Base-by-base conservation (phyloP, 2,888 invertebrate genomes). In the Gandaritis pyraliata region DNA sequence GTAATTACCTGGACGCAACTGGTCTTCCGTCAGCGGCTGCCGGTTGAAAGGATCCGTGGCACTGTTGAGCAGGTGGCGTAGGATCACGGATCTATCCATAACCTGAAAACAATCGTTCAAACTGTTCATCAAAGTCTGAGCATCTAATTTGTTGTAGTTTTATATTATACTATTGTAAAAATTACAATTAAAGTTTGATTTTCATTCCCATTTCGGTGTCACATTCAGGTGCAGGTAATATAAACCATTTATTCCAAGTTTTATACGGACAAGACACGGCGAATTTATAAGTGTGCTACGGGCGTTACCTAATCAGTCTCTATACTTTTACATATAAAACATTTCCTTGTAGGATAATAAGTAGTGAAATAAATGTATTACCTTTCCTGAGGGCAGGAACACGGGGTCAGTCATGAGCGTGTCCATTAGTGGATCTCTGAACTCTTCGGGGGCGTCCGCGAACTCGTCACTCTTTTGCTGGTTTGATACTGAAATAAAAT, bases 1-100 rank as follows among this genome's bases (percentile, higher is more conserved):
- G 16, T 43, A 10, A 43, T 36, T 88, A 98, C 97, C 96, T 86
- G 98, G 96, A 76, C 95, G 94, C 53, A 99, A 93, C 95, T 98
- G 97, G 77, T 98, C 98, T 88, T 98, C 98, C 11, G 96, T 97
- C 47, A 99, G 94, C 13, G 97, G 96, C 86, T 98, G 98, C 64
- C 99, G 94, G 88, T 98, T 99, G 93, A 99, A 99, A 0, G 99
- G 99, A 93, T 99, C 99, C 0, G 98, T 99, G 76, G 96, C 96
- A 77, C 98, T 98, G 89, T 99, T 99, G 73, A 99, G 94, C 78
- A 99, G 93, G 90, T 99, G 99, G 67, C 98, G 94, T 81, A 97
- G 94, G 66, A 99, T 99, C 72, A 98, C 97, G 36, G 98, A 94
- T 64, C 98, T 94, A 88, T 99, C 98, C 98, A 99, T 98, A 23